phyloP scores from a whole-genome alignment of 2,113 vertebrate species.

The Apodemus speciosus region DNA sequence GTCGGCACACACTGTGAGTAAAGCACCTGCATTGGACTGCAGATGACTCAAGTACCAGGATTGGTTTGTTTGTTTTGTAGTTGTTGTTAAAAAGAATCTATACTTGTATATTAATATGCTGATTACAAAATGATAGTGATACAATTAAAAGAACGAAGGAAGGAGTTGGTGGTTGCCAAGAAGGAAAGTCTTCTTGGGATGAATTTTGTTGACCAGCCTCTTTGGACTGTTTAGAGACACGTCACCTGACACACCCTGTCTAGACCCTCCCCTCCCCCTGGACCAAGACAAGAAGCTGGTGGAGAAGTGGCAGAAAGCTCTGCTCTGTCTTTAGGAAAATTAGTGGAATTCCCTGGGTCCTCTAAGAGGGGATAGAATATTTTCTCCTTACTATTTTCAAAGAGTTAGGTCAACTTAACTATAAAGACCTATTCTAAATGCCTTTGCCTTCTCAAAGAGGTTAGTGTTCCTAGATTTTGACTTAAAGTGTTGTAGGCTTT shows the following conservation, averaged over 20 bases:
- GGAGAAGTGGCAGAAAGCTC: not conserved
- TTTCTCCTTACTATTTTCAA: not conserved
- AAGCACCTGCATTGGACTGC: not conserved
- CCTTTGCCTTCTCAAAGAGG: not conserved
- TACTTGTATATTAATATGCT: not conserved
- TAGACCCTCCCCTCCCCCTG: conserved; percentile 3
- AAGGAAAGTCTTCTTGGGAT: not conserved
- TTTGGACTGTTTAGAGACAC: conserved; percentile 22
- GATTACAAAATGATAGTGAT: not conserved
- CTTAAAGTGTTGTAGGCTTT: not conserved
- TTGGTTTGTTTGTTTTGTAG: not conserved
- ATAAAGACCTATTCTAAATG: not conserved
- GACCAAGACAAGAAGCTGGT: not conserved
- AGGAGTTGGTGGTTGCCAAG: not conserved
- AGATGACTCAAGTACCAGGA: too few species aligned
- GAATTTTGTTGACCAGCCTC: conserved; percentile 9
- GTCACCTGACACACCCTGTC: conserved; percentile 20
- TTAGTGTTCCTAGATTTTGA: not conserved
- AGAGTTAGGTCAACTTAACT: not conserved
- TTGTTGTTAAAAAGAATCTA: not conserved
- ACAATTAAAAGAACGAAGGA: conserved; percentile 1
- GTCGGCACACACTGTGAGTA: not conserved
- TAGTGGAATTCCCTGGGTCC: not conserved
- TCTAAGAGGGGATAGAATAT: not conserved
- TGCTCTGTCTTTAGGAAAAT: conserved; percentile 5